Conservation (phyloP, 1,140 invertebrate species). For the Drosophila kepulauana region DNA sequence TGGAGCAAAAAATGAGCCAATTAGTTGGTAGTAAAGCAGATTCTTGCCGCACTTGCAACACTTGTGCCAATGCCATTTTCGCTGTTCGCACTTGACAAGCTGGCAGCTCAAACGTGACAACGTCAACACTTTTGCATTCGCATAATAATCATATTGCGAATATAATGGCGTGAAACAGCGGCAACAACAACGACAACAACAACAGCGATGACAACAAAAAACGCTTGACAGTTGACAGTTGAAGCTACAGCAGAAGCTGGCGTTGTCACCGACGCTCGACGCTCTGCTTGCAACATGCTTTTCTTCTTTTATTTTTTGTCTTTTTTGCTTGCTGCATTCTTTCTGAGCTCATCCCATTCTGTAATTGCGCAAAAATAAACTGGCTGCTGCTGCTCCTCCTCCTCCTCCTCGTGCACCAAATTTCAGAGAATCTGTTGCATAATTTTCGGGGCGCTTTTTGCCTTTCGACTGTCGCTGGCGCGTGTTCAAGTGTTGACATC, state of each 20-base stretch:
- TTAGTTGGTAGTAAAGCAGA: slow-evolving; percentile 55
- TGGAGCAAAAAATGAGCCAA: slow-evolving; percentile 60
- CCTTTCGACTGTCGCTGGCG: slow-evolving; percentile 58
- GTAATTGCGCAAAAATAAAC: slow-evolving; percentile 81
- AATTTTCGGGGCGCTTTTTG: slow-evolving; percentile 67
- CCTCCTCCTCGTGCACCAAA: slow-evolving; percentile 54
- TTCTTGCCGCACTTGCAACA: slow-evolving; percentile 35
- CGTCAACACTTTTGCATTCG: slow-evolving; percentile 78
- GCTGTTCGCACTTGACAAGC: slow-evolving; percentile 71
- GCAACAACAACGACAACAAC: slow-evolving; percentile 35
- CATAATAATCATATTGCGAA: slow-evolving; percentile 82
- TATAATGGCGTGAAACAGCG: slow-evolving; percentile 77
- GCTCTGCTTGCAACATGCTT: slow-evolving; percentile 37
- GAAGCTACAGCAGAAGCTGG: slow-evolving; percentile 56
- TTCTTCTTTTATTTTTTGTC: slow-evolving; percentile 5
- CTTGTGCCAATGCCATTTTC: slow-evolving; percentile 49
- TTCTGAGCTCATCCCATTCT: slow-evolving; percentile 58
- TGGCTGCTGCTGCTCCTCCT: slow-evolving; percentile 38
- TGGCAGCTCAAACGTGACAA: slow-evolving; percentile 73
- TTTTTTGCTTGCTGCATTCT: slow-evolving; percentile 20
- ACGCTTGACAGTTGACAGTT: slow-evolving; percentile 75
- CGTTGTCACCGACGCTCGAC: slow-evolving; percentile 44
- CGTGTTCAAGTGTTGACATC: slow-evolving; percentile 81
- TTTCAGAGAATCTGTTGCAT: slow-evolving; percentile 79
- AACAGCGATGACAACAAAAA: slow-evolving; percentile 28